Percentiles rank a stretch among this genome's conserved stretches.
phyloP scores from a whole-genome alignment of 2,888 invertebrate species.

The Steromphala cineraria region DNA sequence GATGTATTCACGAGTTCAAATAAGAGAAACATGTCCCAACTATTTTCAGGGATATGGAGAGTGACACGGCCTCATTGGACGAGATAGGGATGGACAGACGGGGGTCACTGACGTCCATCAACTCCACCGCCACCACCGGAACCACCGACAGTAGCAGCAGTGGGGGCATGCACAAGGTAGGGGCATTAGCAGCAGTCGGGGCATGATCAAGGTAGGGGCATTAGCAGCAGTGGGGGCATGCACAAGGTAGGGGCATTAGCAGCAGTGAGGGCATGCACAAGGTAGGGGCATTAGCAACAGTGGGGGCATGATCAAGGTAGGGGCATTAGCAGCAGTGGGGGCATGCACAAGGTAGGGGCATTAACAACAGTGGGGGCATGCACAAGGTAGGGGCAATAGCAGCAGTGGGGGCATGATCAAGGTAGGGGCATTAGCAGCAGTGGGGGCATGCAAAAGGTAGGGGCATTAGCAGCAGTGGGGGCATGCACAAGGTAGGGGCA shows the following conservation, averaged over 20 bases:
- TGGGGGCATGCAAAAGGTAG: too few species aligned
- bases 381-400: slow-evolving; percentile 9
- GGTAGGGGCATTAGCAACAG: slow-evolving; percentile 89
- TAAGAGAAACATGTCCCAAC: slow-evolving; percentile 43
- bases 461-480: too few species aligned
- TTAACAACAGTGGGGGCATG: slow-evolving; percentile 84
- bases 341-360: too few species aligned
- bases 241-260: slow-evolving; percentile 6
- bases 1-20: too few species aligned
- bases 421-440: too few species aligned
- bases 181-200: neutral
- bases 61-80: slow-evolving; percentile 80
- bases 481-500: too few species aligned
- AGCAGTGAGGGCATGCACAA: too few species aligned
- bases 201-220: too few species aligned
- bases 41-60: slow-evolving; percentile 91
- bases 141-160: slow-evolving; percentile 91
- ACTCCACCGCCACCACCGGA: slow-evolving; percentile 80
- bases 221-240: slow-evolving; percentile 84
- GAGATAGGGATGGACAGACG: slow-evolving; percentile 91
- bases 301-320: slow-evolving; percentile 78
- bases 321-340: neutral
- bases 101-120: slow-evolving; percentile 81
- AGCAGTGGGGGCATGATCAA: too few species aligned
- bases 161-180: slow-evolving; percentile 78